These are phyloP conservation scores for Pseudochirops cupreus DNA, from an alignment of 2,797 vertebrate species.

Conservation along the genomic window DNA sequence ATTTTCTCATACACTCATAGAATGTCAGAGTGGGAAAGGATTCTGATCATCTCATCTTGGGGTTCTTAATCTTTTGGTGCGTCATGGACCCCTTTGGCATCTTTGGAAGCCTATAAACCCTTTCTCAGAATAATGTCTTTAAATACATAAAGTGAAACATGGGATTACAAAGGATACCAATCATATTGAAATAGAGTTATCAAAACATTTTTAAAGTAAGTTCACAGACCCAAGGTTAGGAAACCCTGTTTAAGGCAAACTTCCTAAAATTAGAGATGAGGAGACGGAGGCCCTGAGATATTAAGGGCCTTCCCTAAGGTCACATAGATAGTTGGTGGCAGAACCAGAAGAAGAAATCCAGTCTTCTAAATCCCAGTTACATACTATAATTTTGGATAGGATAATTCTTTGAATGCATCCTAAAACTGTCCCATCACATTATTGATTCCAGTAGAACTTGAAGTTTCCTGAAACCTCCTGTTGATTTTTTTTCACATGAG, in stretches of 20 bases:
- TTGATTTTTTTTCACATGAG: not conserved
- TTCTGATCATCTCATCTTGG: not conserved
- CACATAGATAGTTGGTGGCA: not conserved
- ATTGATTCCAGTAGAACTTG: not conserved
- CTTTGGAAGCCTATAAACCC: not conserved
- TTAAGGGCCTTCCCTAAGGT: not conserved
- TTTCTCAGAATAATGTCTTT: not conserved
- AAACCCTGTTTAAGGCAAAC: not conserved
- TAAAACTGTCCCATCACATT: not conserved
- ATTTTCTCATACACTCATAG: not conserved
- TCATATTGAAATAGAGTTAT: not conserved
- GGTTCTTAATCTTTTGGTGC: not conserved
- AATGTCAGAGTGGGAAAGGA: conserved; percentile 12
- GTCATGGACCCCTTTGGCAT: not conserved
- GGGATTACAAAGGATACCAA: not conserved
- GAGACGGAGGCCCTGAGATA: not conserved
- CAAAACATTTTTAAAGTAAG: not conserved
- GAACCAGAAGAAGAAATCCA: not conserved
- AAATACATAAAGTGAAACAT: not conserved
- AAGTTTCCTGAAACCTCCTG: not conserved
- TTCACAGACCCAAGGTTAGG: not conserved
- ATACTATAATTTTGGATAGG: not conserved
- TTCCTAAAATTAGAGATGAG: not conserved
- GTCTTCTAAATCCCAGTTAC: not conserved
- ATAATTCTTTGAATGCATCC: not conserved